Evolutionary conservation across 2,888 invertebrate genomes (phyloP).

Genomic region (Conus canariensis): DNA sequence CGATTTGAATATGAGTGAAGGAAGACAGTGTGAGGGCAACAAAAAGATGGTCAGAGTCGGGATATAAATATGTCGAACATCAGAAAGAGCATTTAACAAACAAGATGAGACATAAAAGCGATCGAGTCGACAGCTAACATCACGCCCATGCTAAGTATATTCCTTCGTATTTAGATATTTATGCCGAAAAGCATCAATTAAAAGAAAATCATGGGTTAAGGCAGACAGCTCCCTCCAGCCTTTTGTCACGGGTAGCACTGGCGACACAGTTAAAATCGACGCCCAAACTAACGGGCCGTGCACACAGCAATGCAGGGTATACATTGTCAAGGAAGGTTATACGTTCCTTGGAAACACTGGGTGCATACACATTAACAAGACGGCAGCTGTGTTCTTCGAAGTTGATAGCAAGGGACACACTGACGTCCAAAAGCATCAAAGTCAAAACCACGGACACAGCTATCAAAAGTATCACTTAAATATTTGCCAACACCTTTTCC

Average conservation of each 20-base stretch:
- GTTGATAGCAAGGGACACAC: not conserved
- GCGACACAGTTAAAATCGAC: conserved; percentile 3
- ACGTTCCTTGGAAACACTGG: not conserved
- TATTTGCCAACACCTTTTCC: not conserved
- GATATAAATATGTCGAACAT: not conserved
- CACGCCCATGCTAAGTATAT: not conserved
- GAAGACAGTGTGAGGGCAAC: not conserved
- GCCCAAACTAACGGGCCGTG: not conserved
- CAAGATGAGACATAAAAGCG: not conserved
- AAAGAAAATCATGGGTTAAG: not conserved
- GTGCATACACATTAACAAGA: not conserved
- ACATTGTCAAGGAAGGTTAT: not conserved
- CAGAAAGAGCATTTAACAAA: not conserved
- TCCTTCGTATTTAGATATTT: not conserved
- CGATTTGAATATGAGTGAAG: not conserved
- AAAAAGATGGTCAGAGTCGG: not conserved
- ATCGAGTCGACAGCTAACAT: not conserved
- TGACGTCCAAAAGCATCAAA: not conserved
- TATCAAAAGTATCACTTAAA: not conserved
- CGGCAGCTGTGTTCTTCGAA: not conserved
- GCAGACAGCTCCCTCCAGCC: not conserved
- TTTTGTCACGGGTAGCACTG: not conserved
- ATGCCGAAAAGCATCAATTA: not conserved
- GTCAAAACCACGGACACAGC: not conserved
- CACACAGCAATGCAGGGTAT: not conserved